phyloP scores from a whole-genome alignment of 2,888 invertebrate genomes.

The Sminthurides aquaticus region DNA sequence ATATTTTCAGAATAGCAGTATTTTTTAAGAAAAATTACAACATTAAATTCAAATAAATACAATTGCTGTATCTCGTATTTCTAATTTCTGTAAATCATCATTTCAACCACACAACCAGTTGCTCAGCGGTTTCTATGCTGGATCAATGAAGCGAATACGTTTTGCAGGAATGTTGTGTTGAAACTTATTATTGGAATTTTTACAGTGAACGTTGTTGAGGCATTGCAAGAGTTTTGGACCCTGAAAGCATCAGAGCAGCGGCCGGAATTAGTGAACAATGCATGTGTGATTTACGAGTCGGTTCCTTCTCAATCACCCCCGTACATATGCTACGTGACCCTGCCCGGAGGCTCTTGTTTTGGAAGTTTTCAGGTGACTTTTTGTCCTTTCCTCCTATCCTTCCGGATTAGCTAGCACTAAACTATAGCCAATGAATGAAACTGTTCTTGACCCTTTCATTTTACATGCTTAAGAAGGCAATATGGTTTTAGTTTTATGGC shows the following conservation, averaged over 20 bases:
- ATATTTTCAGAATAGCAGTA: too few species aligned
- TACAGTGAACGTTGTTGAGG: slow-evolving; percentile 91
- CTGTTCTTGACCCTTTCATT: neutral
- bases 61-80: too few species aligned
- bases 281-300: slow-evolving; percentile 89
- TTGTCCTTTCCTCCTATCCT: neutral
- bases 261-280: slow-evolving; percentile 55
- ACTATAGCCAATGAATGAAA: too few species aligned
- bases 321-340: slow-evolving; percentile 87
- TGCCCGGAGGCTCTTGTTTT: slow-evolving; percentile 91
- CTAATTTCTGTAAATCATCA: too few species aligned
- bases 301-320: slow-evolving; percentile 84
- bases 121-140: too few species aligned
- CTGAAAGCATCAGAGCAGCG: slow-evolving; percentile 64
- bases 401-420: neutral
- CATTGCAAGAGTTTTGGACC: slow-evolving; percentile 87
- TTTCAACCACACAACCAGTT: too few species aligned
- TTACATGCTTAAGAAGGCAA: too few species aligned
- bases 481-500: neutral
- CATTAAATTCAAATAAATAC: too few species aligned
- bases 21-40: too few species aligned
- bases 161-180: too few species aligned
- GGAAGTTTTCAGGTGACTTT: slow-evolving; percentile 78
- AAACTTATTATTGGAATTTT: too few species aligned
- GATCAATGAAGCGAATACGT: too few species aligned